Conservation (phyloP, 1,140 invertebrate species). For the Cherax destructor region DNA sequence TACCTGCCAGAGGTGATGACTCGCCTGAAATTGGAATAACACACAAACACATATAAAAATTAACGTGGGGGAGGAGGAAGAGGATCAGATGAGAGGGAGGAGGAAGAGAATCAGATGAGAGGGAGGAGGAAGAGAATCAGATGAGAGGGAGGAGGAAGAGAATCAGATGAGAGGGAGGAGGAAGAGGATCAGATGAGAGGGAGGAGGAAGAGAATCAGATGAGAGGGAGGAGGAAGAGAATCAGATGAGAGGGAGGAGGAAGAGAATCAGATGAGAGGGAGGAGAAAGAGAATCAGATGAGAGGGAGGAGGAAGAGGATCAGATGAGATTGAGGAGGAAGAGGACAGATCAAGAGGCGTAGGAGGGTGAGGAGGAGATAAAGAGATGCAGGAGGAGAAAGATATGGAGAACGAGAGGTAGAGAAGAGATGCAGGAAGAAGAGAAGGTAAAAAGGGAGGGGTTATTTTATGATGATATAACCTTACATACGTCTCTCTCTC, state of each 20-base stretch:
- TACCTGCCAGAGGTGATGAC: not conserved
- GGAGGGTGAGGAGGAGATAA: not conserved
- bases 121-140: not conserved
- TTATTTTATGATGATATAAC: no score
- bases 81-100: not conserved
- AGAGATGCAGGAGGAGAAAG: not conserved
- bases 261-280: not conserved
- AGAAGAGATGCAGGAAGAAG: not conserved
- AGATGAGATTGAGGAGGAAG: no score
- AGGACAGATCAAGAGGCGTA: not conserved
- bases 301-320: not conserved
- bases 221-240: not conserved
- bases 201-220: not conserved
- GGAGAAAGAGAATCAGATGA: not conserved
- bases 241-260: no score
- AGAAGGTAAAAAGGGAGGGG: no score
- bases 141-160: not conserved
- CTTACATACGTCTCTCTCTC: no score
- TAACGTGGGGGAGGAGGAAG: not conserved
- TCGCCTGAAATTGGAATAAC: not conserved
- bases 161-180: not conserved
- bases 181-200: not conserved
- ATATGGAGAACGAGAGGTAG: not conserved
- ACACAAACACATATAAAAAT: conserved; percentile 19
- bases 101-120: not conserved